Base-by-base conservation (phyloP, 1,140 invertebrate species). In the Drosophila elegans region DNA sequence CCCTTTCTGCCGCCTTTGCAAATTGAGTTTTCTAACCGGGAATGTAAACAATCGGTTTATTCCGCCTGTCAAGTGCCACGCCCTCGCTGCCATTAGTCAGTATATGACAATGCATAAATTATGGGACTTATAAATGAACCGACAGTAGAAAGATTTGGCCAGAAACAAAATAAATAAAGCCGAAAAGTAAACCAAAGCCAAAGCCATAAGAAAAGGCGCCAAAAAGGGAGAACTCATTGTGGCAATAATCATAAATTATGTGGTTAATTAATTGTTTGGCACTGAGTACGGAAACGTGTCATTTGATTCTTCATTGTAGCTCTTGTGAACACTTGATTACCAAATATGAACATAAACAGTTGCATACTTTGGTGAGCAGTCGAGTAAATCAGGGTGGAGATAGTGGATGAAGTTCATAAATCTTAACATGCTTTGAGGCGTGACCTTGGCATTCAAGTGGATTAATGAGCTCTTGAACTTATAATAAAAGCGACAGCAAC, bases 21-120 rank as follows among this genome's bases (percentile, higher is more conserved):
- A 71, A 71, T 71, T 71, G 68, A 57, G 68, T 49, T 41, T 39
- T 71, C 51, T 27, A 68, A 13, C 21, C 29, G 51, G 25, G 16
- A 48, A 39, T 25, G 45, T 64, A 61, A 57, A 69, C 74, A 79
- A 68, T 68, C 63, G 75, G 74, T 76, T 83, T 78, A 78, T 83
- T 34, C 42, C 49, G 68, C 57, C 66, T 74, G 74, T 78, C 69
- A 82, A 69, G 68, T 78, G 51, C 64, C 39, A 44, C 27, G n/a
- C 42, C 53, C 13, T 11, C n/a, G 13, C 68, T 7, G 52, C 66
- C 68, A 71, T 72, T 63, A 63, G 42, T 63, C 69, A 84, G 75
- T 73, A 64, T 73, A 80, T 84, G 80, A 80, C 81, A 80, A 78
- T 67, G 81, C 80, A 84, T 84, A 84, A 84, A 80, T 84, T 73